These are phyloP conservation scores for Syngnathus rostellatus DNA, from an alignment of 2,797 vertebrate species.

Conservation along the genomic window DNA sequence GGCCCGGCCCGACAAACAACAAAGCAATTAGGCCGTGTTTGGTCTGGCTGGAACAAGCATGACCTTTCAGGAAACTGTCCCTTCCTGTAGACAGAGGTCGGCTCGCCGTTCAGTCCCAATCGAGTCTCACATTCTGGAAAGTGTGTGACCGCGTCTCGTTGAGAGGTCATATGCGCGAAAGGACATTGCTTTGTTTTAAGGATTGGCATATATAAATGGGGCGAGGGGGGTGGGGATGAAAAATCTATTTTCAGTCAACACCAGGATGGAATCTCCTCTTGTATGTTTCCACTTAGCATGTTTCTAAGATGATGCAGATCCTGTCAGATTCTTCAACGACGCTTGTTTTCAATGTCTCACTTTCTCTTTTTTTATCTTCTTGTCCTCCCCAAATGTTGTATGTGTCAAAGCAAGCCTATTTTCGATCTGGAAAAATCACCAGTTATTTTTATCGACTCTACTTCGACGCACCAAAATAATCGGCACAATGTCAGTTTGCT, in stretches of 20 bases:
- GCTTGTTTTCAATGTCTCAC: constrained; percentile 43
- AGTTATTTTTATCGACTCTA: constrained; percentile 13
- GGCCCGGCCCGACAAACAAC: constrained; percentile 51
- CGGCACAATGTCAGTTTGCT: background rate
- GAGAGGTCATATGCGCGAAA: constrained; percentile 8
- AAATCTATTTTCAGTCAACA: background rate
- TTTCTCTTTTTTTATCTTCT: constrained; percentile 14
- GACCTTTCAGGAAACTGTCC: constrained; percentile 65
- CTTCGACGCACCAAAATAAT: constrained; percentile 9
- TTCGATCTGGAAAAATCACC: constrained; percentile 10
- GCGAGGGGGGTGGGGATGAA: background rate
- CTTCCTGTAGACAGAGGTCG: constrained; percentile 46
- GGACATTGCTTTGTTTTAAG: constrained; percentile 7
- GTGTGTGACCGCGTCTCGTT: constrained; percentile 23
- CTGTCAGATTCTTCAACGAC: constrained; percentile 53
- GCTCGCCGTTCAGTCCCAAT: constrained; percentile 24
- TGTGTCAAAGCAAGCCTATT: background rate
- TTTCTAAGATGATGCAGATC: constrained; percentile 42
- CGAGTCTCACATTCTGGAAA: constrained; percentile 38
- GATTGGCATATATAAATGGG: background rate
- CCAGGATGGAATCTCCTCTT: constrained; percentile 10
- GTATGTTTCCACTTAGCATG: constrained; percentile 10
- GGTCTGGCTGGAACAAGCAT: constrained; percentile 58
- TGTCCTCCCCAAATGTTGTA: constrained; percentile 28
- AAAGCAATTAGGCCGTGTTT: constrained; percentile 65